These are phyloP conservation scores for Gastrophysa polygoni DNA, from an alignment of 2,888 invertebrate genomes.

Conservation along the genomic window DNA sequence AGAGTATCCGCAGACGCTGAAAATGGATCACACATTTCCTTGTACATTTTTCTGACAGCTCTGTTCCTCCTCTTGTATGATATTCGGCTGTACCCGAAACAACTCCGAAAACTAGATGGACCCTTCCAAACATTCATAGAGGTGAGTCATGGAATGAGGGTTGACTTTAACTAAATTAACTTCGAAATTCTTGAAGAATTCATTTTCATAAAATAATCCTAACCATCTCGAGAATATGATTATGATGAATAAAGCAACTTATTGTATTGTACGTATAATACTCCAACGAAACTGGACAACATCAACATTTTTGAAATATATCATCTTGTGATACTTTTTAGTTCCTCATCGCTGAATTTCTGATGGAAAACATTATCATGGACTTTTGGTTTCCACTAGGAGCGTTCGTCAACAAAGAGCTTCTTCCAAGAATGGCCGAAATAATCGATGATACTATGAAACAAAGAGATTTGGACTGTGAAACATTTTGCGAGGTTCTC, in stretches of 20 bases:
- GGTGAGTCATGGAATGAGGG: background rate
- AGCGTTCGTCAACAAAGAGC: slow-evolving; percentile 35
- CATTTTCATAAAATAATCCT: too few relatives aligned
- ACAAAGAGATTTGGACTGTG: slow-evolving; percentile 35
- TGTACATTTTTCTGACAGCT: slow-evolving; percentile 47
- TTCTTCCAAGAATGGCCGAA: slow-evolving; percentile 39
- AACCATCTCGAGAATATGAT: too few relatives aligned
- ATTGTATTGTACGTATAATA: too few relatives aligned
- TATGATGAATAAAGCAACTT: too few relatives aligned
- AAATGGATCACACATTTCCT: slow-evolving; percentile 45
- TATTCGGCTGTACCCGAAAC: slow-evolving; percentile 46
- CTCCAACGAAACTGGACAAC: too few relatives aligned
- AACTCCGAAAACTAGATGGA: slow-evolving; percentile 45
- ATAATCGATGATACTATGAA: slow-evolving; percentile 37
- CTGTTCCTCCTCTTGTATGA: slow-evolving; percentile 48
- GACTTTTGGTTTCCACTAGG: slow-evolving; percentile 56
- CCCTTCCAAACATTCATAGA: background rate
- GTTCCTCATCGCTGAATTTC: slow-evolving; percentile 47
- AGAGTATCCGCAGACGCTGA: slow-evolving; percentile 37
- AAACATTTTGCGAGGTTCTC: slow-evolving; percentile 38
- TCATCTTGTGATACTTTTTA: slow-evolving; percentile 38
- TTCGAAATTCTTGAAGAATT: too few relatives aligned
- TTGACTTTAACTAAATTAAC: too few relatives aligned
- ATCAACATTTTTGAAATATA: too few relatives aligned
- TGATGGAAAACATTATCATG: slow-evolving; percentile 51